These are phyloP conservation scores for Discoglossus pictus DNA, from an alignment of 2,797 vertebrate genomes.

Conservation along the genomic window DNA sequence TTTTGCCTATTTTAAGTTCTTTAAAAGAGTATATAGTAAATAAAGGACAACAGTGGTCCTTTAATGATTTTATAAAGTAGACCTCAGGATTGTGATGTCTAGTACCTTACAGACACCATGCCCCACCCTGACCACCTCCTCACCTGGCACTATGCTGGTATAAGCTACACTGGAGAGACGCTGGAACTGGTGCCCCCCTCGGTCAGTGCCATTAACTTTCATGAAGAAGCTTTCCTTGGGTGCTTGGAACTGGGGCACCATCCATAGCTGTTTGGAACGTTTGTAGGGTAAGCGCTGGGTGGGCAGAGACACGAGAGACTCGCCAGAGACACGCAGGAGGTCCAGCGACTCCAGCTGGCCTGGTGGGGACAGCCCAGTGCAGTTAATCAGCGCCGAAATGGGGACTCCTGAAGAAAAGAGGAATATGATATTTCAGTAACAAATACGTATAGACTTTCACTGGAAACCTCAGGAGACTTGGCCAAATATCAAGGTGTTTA, in stretches of 20 bases:
- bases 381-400: slow-evolving; percentile 83
- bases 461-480: too few species aligned
- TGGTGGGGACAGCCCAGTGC: slow-evolving; percentile 77
- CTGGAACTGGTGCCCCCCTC: slow-evolving; percentile 81
- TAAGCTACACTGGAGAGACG: slow-evolving; percentile 90
- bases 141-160: slow-evolving; percentile 82
- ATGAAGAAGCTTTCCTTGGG: slow-evolving; percentile 88
- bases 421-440: neutral
- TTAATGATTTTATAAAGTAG: too few species aligned
- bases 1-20: too few species aligned
- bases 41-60: too few species aligned
- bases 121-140: too few species aligned
- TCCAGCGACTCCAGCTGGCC: slow-evolving; percentile 79
- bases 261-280: slow-evolving; percentile 81
- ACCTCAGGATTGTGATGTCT: too few species aligned
- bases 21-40: too few species aligned
- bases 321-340: slow-evolving; percentile 83
- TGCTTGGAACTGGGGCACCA: slow-evolving; percentile 74
- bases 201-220: slow-evolving; percentile 83
- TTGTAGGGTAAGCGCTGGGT: slow-evolving; percentile 66
- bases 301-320: slow-evolving; percentile 73
- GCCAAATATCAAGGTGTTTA: too few species aligned
- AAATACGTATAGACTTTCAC: too few species aligned
- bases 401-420: slow-evolving; percentile 78
- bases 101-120: too few species aligned